Conservation (phyloP, 2,888 invertebrate genomes). For the Dryocosmus kuriphilus region DNA sequence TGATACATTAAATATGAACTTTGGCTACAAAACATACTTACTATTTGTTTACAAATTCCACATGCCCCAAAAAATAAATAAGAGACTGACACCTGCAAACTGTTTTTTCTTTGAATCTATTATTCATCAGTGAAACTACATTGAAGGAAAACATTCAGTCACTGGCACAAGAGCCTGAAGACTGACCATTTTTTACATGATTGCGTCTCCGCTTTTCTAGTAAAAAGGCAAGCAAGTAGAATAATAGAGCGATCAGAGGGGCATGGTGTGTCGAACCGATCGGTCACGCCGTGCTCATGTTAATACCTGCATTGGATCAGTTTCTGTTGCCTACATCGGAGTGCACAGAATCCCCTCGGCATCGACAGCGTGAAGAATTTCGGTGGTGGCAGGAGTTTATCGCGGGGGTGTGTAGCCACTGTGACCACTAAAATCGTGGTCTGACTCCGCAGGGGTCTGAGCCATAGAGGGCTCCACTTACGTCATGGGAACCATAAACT, state of each 20-base stretch:
- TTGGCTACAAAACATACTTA: no score
- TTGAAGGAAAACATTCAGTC: no score
- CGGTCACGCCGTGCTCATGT: slow-evolving; percentile 74
- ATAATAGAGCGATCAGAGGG: slow-evolving; percentile 70
- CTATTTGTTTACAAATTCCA: no score
- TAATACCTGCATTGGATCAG: slow-evolving; percentile 72
- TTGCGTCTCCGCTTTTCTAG: background rate
- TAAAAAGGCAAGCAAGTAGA: slow-evolving; percentile 48
- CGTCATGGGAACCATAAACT: slow-evolving; percentile 72
- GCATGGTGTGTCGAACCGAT: slow-evolving; percentile 69
- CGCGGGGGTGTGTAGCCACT: slow-evolving; percentile 75
- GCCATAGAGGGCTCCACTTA: slow-evolving; percentile 55
- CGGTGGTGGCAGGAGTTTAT: slow-evolving; percentile 70
- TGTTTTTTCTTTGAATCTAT: no score
- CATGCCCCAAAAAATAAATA: no score
- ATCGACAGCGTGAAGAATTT: slow-evolving; percentile 72
- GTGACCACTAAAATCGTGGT: slow-evolving; percentile 72
- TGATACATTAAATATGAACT: no score
- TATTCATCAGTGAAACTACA: background rate
- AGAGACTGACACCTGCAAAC: no score
- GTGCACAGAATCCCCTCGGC: slow-evolving; percentile 45
- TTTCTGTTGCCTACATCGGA: slow-evolving; percentile 58
- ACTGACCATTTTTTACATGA: background rate
- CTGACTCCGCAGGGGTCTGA: slow-evolving; percentile 48
- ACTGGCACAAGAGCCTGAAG: background rate